Base-by-base conservation (phyloP, 1,140 invertebrate genomes). In the Aphaenogaster ashmeadi region DNA sequence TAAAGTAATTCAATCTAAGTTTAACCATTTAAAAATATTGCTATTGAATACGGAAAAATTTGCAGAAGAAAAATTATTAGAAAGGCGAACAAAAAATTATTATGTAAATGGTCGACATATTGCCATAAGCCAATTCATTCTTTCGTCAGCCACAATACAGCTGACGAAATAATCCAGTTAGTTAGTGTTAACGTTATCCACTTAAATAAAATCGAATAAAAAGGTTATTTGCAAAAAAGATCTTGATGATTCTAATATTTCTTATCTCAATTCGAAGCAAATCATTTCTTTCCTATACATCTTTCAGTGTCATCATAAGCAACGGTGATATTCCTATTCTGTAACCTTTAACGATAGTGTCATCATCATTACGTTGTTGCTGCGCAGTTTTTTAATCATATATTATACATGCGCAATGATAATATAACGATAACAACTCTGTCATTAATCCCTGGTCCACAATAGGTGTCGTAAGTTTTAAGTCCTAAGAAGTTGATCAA, bases 151-250 rank as follows among this genome's bases (percentile, higher is more conserved):
- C n/a, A 67, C 11, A 44, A 21, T 44, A 66, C 0, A 1, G 18
- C 2, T 4, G 3, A n/a, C 1, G 4, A 66, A n/a, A 21, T 66
- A 64, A 64, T 67, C 1, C 4, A 67, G 27, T 27, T 27, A 27
- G 27, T 27, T 9, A 67, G 1, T 21, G 1, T 44, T 41, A 67
- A 21, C 3, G 15, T 66, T 66, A 66, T 41, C 18, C n/a, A 41
- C 21, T 67, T 44, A 44, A 67, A 21, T 67, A n/a, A 66, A 38
- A 66, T 67, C 1, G 44, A 66, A 67, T 21, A n/a, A 67, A 67
- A 21, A 21, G n/a, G 2, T 21, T 3, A 21, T 0, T 64, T 38
- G 60, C 15, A 66, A 21, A 67, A 67, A 21, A 21, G 18, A 21
- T 56, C 2, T 56, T 56, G 2, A 5, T 54, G 7, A 54, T n/a